Evolutionary conservation across 1,140 invertebrate species (phyloP).

Genomic region (Tetramorium parvispinum): DNA sequence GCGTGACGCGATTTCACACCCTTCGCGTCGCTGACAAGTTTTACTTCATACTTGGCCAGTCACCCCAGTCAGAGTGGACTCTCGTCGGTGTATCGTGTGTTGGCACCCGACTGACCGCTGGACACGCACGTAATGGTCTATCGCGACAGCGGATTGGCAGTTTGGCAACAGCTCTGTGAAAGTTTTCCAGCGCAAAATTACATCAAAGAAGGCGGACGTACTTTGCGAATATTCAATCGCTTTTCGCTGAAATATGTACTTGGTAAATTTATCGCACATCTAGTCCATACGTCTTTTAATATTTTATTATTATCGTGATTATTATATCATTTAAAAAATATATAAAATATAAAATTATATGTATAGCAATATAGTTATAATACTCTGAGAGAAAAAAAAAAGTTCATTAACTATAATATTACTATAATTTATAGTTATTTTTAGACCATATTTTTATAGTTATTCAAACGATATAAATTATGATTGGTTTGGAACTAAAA

Average conservation of each 20-base stretch:
- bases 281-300: background rate
- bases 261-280: background rate
- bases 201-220: background rate
- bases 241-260: background rate
- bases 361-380: too few relatives aligned
- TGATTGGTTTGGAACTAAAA: too few relatives aligned
- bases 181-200: constrained; percentile 31
- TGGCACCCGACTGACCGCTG: constrained; percentile 65
- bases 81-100: constrained; percentile 62
- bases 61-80: constrained; percentile 39
- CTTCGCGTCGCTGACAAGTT: constrained; percentile 70
- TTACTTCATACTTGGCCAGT: constrained; percentile 60
- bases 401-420: too few relatives aligned
- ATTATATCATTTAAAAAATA: background rate
- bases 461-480: too few relatives aligned
- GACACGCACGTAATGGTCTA: constrained; percentile 65
- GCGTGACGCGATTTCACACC: constrained; percentile 67
- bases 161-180: constrained; percentile 65
- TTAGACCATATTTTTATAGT: too few relatives aligned
- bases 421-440: too few relatives aligned
- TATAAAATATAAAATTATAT: too few relatives aligned
- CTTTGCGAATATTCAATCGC: constrained; percentile 15
- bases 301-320: background rate
- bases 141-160: constrained; percentile 63
- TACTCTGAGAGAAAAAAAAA: too few relatives aligned